A percentile compares a stretch with the other conserved stretches of the same genome.
phyloP scores from a whole-genome alignment of 2,888 invertebrate genomes.

The Argyresthia albistria region DNA sequence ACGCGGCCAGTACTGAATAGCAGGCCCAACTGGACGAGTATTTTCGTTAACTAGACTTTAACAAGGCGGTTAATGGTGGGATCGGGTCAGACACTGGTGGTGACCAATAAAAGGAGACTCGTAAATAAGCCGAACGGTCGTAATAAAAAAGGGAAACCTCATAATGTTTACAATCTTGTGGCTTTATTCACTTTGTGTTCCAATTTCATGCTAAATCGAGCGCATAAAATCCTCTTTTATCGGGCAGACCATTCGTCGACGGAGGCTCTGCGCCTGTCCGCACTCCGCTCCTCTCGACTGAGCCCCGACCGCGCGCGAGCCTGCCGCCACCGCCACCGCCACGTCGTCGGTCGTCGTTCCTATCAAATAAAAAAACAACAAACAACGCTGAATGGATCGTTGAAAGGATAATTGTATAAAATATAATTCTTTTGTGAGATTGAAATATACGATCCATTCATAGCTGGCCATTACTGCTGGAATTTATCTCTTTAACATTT shows the following conservation, averaged over 20 bases:
- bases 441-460: constrained; percentile 13
- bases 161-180: constrained; percentile 72
- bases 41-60: constrained; percentile 67
- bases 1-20: constrained; percentile 23
- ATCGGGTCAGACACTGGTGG: constrained; percentile 44
- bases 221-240: constrained; percentile 68
- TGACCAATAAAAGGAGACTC: constrained; percentile 63
- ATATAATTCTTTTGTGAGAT: constrained; percentile 46
- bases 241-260: constrained; percentile 63
- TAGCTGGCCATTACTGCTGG: no score
- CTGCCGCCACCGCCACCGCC: constrained; percentile 14
- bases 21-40: constrained; percentile 13
- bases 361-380: constrained; percentile 57
- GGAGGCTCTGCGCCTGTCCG: constrained; percentile 22
- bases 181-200: constrained; percentile 73
- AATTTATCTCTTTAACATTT: no score
- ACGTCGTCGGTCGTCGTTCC: constrained; percentile 18
- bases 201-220: constrained; percentile 73
- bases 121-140: constrained; percentile 62
- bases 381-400: constrained; percentile 50
- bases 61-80: constrained; percentile 66
- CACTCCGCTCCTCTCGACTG: constrained; percentile 14
- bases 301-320: constrained; percentile 7
- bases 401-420: constrained; percentile 43
- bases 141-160: constrained; percentile 66